These are phyloP conservation scores for Corydoras sp. DNA, from an alignment of 2,113 vertebrate genomes.

Conservation along the genomic window DNA sequence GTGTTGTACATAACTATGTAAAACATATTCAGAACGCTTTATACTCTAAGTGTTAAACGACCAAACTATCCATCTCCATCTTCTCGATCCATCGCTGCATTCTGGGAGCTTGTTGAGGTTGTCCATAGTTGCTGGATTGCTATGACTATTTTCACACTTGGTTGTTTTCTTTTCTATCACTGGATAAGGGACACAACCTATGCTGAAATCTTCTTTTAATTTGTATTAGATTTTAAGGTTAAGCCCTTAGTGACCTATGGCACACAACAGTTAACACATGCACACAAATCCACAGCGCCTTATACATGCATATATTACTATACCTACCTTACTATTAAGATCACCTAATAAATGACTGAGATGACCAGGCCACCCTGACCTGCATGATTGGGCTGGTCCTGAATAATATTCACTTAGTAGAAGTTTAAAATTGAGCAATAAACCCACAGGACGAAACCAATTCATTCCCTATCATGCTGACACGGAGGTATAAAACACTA, in stretches of 20 bases:
- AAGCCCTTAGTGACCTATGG: constrained; percentile 31
- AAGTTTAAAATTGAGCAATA: constrained; percentile 70
- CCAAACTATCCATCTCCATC: constrained; percentile 8
- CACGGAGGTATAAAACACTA: constrained; percentile 23
- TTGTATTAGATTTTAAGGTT: constrained; percentile 17
- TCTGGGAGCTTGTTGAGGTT: constrained; percentile 22
- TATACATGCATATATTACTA: constrained; percentile 25
- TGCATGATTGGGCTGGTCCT: constrained; percentile 43
- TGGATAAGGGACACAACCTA: constrained; percentile 14
- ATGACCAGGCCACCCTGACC: constrained; percentile 12
- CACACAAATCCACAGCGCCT: constrained; percentile 29
- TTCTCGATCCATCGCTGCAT: constrained; percentile 20
- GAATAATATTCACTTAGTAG: constrained; percentile 41
- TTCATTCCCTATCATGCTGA: constrained; percentile 19
- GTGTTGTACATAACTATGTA: constrained; percentile 40
- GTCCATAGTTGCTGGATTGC: constrained; percentile 35
- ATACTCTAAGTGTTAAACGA: constrained; percentile 14
- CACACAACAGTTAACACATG: constrained; percentile 17
- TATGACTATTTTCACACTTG: constrained; percentile 27
- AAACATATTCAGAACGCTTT: constrained; percentile 35
- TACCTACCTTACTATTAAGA: constrained; percentile 24
- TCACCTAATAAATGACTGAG: constrained; percentile 14
- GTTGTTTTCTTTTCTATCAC: constrained; percentile 15
- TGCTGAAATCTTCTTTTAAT: constrained; percentile 12
- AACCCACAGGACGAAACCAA: constrained; percentile 39